These are phyloP conservation scores for Scelioninae gen. 1 DNA, from an alignment of 2,888 invertebrate genomes.

Conservation along the genomic window DNA sequence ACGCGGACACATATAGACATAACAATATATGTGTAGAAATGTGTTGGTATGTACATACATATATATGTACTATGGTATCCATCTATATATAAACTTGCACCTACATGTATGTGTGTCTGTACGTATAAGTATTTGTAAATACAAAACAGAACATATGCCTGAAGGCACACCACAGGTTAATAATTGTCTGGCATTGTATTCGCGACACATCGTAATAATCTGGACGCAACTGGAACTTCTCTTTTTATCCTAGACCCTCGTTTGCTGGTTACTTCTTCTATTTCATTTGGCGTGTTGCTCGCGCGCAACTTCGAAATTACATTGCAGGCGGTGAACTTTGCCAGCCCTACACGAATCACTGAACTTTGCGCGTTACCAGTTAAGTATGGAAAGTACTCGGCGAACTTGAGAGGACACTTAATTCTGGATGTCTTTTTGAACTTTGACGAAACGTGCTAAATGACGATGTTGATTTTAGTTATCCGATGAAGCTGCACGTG, in stretches of 20 bases:
- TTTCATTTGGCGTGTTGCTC: conserved; percentile 36
- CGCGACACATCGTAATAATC: conserved; percentile 77
- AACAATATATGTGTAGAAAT: neutral
- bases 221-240: conserved; percentile 60
- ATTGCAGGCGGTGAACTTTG: conserved; percentile 52
- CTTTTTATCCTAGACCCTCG: conserved; percentile 56
- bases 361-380: conserved; percentile 59
- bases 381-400: conserved; percentile 44
- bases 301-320: conserved; percentile 45
- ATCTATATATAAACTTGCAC: too few relatives aligned
- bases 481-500: conserved; percentile 47
- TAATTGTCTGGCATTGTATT: conserved; percentile 79
- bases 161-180: conserved; percentile 76
- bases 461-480: conserved; percentile 65
- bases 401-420: conserved; percentile 44
- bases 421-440: conserved; percentile 57
- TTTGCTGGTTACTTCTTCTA: conserved; percentile 42
- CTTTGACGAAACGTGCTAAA: conserved; percentile 59
- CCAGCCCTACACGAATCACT: conserved; percentile 52
- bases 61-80: too few relatives aligned
- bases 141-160: conserved; percentile 37
- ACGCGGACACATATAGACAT: neutral
- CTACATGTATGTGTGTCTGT: too few relatives aligned
- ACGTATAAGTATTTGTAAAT: neutral
- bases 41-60: conserved; percentile 2